Evolutionary conservation across 2,888 invertebrate genomes (phyloP), one percentile per base, ranked within the genome.

Genomic region (Phorcus lineatus): DNA sequence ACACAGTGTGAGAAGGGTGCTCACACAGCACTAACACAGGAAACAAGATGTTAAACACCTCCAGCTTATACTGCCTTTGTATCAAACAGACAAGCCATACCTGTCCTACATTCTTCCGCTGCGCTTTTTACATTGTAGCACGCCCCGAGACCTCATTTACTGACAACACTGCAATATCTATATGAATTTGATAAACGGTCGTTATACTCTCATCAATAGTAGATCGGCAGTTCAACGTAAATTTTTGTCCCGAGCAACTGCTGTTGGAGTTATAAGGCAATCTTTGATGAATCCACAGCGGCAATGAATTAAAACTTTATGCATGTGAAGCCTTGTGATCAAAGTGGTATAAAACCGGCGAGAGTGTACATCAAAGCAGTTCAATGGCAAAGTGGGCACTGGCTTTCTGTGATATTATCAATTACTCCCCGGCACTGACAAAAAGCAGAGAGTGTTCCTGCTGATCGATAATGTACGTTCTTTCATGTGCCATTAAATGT

Each of bases 231-330:
- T 36, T 70, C 70, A 9, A 11, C 28, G 70, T 17, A 36, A 70
- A 70, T 70, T 70, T 70, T 70, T 70, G 70, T 70, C 70, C 70
- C 40, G 19, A 36, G 36, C 70, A 70, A 70, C 70, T 70, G 70
- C 28, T 70, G 70, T 70, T 36, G 36, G 40, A 70, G 70, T 36
- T 40, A 36, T 70, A 70, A n/a, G 31, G 19, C 31, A 70, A 70
- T 70, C 70, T 70, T 70, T 70, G 70, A 70, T 70, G 70, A 70
- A 70, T 70, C 70, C 70, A 40, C 70, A 70, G 70, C 36, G 40
- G 70, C 70, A 70, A 70, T 70, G 70, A 70, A 70, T 70, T 70
- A 70, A 70, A 70, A 70, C 70, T 70, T 70, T 70, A 70, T 70
- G 70, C 70, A 70, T 70, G 70, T 70, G 36, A 36, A 70, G 70